Evolutionary conservation across 2,797 vertebrate species (phyloP).

Genomic region (Podargus strigoides): DNA sequence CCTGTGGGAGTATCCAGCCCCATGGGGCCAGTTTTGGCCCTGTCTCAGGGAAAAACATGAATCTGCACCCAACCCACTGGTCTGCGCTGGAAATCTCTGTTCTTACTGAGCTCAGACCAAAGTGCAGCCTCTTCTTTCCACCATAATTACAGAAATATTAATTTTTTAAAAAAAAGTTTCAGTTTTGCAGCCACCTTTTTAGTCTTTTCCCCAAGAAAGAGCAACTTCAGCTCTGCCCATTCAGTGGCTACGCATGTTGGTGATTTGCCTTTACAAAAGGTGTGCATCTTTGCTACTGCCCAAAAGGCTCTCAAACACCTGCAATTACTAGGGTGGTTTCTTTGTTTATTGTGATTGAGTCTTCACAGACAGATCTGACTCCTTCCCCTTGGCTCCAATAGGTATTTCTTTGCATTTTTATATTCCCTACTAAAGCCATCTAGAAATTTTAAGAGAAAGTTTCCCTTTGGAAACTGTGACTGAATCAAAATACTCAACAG

Average conservation of each 20-base stretch:
- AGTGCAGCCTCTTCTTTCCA: not conserved
- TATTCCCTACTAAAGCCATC: not conserved
- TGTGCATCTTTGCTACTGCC: not conserved
- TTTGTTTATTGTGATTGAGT: not conserved
- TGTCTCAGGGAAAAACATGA: not conserved
- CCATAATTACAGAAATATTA: not conserved
- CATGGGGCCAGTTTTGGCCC: accelerated
- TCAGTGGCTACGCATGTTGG: accelerated
- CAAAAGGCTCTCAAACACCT: not conserved
- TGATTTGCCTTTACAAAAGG: accelerated
- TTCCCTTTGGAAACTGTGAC: not conserved
- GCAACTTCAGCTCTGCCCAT: not conserved
- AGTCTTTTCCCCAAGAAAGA: not conserved
- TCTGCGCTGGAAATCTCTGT: not conserved
- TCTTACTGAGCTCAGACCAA: not conserved
- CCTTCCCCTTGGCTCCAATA: not conserved
- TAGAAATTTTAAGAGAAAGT: not conserved
- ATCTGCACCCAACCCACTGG: accelerated
- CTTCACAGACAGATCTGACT: not conserved
- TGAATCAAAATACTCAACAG: not conserved
- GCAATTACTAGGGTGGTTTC: not conserved
- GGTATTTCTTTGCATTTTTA: not conserved
- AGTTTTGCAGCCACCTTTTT: not conserved
- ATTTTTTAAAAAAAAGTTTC: not conserved
- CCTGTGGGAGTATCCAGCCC: not conserved